phyloP scores from a whole-genome alignment of 1,140 invertebrate species.

The Magallana ariakensis region DNA sequence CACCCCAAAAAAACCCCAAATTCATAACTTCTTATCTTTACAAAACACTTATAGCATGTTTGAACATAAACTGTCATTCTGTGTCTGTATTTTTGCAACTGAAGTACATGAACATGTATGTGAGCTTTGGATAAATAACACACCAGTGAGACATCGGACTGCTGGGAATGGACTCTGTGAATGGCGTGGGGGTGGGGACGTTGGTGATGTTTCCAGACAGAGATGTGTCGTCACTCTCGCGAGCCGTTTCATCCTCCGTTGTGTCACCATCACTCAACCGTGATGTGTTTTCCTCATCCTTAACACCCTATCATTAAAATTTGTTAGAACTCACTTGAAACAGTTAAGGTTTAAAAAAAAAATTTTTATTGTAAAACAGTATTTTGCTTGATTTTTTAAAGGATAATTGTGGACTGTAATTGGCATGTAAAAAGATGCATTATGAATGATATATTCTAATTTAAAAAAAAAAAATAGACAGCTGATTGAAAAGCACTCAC shows the following conservation, averaged over 20 bases:
- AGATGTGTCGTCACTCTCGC: slow-evolving; percentile 78
- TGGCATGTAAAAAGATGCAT: neutral
- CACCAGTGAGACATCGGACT: slow-evolving; percentile 82
- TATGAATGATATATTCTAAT: neutral
- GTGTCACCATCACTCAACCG: slow-evolving; percentile 73
- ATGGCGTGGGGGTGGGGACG: slow-evolving; percentile 60
- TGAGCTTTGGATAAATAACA: neutral
- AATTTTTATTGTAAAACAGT: no score
- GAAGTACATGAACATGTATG: no score
- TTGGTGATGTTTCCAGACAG: slow-evolving; percentile 54
- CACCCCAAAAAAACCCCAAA: no score
- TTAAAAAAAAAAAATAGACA: no score
- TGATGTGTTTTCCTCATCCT: slow-evolving; percentile 70
- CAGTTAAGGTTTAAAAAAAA: no score
- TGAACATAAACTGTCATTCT: no score
- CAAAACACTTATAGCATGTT: no score
- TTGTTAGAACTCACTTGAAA: neutral
- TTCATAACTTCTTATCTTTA: no score
- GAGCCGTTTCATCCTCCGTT: slow-evolving; percentile 70
- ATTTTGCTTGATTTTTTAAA: no score
- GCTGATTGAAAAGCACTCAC: neutral
- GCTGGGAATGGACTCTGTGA: slow-evolving; percentile 85
- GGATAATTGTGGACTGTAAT: no score
- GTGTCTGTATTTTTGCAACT: no score
- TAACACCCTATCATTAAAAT: slow-evolving; percentile 55